These are phyloP conservation scores for Acrossocheilus fasciatus DNA, from an alignment of 2,797 vertebrate genomes.

Conservation along the genomic window DNA sequence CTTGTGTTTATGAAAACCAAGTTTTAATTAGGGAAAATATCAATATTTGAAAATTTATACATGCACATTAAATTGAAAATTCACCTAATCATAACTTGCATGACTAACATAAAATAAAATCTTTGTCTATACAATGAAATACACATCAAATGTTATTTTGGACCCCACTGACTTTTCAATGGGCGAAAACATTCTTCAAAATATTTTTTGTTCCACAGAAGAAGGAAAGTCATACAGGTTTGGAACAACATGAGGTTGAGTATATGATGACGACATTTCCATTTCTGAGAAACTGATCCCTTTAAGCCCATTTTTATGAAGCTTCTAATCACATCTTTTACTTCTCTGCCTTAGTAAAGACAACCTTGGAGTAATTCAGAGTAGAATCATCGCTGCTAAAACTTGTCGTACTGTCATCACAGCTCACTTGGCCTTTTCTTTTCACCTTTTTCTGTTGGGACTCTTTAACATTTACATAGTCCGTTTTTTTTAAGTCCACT, in stretches of 20 bases:
- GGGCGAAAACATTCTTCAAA: neutral
- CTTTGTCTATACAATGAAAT: neutral
- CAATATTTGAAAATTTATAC: neutral
- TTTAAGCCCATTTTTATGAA: neutral
- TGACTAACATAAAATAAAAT: neutral
- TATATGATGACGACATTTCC: neutral
- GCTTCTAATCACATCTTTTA: neutral
- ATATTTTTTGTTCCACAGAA: neutral
- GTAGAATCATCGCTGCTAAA: conserved; percentile 28
- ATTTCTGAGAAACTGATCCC: neutral
- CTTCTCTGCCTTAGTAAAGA: conserved; percentile 37
- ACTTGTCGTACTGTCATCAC: neutral
- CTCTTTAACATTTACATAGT: conserved; percentile 51
- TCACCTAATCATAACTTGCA: neutral
- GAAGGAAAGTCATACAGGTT: neutral
- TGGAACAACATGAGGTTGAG: neutral
- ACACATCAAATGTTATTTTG: neutral
- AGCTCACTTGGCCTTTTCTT: neutral
- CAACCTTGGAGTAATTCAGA: conserved; percentile 54
- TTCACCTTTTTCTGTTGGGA: neutral
- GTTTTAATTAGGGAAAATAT: neutral
- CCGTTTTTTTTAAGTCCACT: neutral
- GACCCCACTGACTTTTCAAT: neutral
- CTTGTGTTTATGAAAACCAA: neutral
- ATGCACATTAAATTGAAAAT: neutral